A percentile compares a stretch with the other conserved stretches of the same genome.
Conservation (phyloP, 2,888 invertebrate species). For the Parasteatoda lunata region DNA sequence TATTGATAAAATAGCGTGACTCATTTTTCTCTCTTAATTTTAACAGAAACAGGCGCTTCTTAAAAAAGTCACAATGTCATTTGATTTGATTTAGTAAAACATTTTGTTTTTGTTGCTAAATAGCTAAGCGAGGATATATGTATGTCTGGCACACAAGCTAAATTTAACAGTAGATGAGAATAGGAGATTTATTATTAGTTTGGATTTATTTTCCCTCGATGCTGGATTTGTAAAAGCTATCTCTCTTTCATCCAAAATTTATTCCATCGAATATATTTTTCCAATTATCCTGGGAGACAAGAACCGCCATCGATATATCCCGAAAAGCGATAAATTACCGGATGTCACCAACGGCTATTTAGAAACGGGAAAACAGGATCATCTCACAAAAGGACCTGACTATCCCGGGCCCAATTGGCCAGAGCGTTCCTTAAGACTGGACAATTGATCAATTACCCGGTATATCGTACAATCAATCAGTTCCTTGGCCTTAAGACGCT, state of each 20-base stretch:
- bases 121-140: too few relatives aligned
- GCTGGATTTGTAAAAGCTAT: too few relatives aligned
- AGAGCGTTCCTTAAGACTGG: conserved; percentile 33
- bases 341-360: conserved; percentile 40
- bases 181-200: too few relatives aligned
- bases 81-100: too few relatives aligned
- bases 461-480: conserved; percentile 50
- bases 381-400: conserved; percentile 21
- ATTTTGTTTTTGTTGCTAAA: too few relatives aligned
- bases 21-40: too few relatives aligned
- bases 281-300: conserved; percentile 17
- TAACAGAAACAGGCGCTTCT: too few relatives aligned
- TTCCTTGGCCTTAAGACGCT: conserved; percentile 26
- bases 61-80: too few relatives aligned
- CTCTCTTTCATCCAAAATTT: conserved; percentile 3
- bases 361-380: conserved; percentile 44
- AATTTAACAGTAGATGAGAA: too few relatives aligned
- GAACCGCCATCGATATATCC: conserved; percentile 22
- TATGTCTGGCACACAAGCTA: too few relatives aligned
- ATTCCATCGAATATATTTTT: neutral
- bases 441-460: conserved; percentile 63
- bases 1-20: too few relatives aligned
- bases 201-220: too few relatives aligned
- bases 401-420: conserved; percentile 37
- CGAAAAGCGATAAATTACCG: conserved; percentile 27